These are phyloP conservation scores for Eristalinus sepulchralis DNA, from an alignment of 2,888 invertebrate species.

Conservation along the genomic window DNA sequence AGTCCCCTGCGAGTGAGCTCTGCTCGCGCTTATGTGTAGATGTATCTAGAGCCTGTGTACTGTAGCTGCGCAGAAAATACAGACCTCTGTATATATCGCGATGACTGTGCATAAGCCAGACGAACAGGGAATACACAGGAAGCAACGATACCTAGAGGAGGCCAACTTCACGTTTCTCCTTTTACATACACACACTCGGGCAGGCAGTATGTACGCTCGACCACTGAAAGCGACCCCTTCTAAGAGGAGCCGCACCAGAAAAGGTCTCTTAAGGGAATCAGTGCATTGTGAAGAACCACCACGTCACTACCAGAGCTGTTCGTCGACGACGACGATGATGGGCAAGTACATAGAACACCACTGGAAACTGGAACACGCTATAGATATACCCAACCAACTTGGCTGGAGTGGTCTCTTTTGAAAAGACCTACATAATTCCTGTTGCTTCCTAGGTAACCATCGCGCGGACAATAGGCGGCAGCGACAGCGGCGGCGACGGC, in stretches of 20 bases:
- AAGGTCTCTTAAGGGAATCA: conserved; percentile 3
- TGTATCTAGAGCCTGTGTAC: conserved; percentile 26
- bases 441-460: conserved; percentile 46
- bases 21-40: conserved; percentile 15
- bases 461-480: conserved; percentile 21
- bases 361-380: conserved; percentile 41
- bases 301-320: not conserved
- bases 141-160: conserved; percentile 30
- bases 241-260: not conserved
- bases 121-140: conserved; percentile 9
- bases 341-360: conserved; percentile 27
- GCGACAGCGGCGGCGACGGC: not conserved
- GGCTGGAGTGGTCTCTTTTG: conserved; percentile 9
- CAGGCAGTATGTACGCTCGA: not conserved
- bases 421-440: conserved; percentile 42
- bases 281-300: not conserved
- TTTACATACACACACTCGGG: conserved; percentile 4
- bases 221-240: conserved; percentile 29
- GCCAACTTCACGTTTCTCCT: conserved; percentile 9
- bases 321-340: not conserved
- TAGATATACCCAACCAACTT: conserved; percentile 7
- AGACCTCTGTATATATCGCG: not conserved
- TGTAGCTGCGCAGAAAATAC: conserved; percentile 46
- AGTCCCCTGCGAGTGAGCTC: conserved; percentile 28
- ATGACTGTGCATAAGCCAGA: conserved; percentile 29